A percentile compares a stretch with the other conserved stretches of the same genome.
Evolutionary conservation across 1,140 invertebrate genomes (phyloP).

Genomic region (Bombus difficillimus): DNA sequence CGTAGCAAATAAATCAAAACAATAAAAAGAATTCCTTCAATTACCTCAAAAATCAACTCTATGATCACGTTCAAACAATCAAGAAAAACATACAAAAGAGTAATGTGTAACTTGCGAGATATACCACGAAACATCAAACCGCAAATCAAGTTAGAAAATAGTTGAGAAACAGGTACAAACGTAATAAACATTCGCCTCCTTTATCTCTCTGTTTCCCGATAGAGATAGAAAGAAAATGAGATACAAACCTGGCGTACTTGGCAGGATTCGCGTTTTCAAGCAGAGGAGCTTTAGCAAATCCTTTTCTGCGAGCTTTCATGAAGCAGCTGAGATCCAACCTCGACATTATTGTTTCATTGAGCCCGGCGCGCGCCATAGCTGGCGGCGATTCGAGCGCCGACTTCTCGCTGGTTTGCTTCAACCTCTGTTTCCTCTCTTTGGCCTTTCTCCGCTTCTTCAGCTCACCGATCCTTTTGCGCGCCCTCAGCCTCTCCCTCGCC

Average conservation of each 20-base stretch:
- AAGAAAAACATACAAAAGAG: neutral
- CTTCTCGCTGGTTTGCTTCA: conserved; percentile 66
- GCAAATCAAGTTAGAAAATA: neutral
- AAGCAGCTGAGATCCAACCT: conserved; percentile 76
- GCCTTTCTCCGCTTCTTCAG: conserved; percentile 67
- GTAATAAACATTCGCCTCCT: neutral
- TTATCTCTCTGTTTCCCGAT: neutral
- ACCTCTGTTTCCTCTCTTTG: conserved; percentile 63
- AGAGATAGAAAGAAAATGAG: neutral
- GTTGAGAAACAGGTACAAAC: neutral
- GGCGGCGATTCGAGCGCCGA: conserved; percentile 48
- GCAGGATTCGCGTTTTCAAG: conserved; percentile 71
- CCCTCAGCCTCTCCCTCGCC: conserved; percentile 54
- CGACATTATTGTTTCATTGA: conserved; percentile 74
- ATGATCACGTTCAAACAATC: neutral
- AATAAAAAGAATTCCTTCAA: neutral
- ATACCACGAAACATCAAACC: neutral
- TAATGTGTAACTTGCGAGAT: too few species aligned
- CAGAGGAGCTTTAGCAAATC: conserved; percentile 73
- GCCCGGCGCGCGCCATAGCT: conserved; percentile 39
- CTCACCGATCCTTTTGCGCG: conserved; percentile 62
- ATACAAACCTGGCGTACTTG: conserved; percentile 74
- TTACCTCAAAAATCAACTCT: neutral
- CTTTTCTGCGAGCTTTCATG: conserved; percentile 65
- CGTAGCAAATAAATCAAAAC: neutral